A percentile compares a stretch with the other conserved stretches of the same genome.
These are phyloP conservation scores for Tetranychus urticae DNA, from an alignment of 1,140 invertebrate genomes.

Conservation along the genomic window DNA sequence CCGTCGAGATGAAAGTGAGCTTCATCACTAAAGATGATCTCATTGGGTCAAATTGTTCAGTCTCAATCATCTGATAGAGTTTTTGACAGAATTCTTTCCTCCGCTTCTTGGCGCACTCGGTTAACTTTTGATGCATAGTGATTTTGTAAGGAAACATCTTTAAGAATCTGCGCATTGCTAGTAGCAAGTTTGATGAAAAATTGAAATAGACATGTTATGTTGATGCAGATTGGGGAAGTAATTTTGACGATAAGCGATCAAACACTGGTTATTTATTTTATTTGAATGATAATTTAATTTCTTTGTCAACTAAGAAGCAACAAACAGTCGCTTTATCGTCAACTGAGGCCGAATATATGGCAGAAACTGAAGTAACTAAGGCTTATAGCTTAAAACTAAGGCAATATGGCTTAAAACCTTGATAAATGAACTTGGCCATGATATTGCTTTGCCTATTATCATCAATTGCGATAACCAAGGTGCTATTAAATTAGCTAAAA, in stretches of 20 bases:
- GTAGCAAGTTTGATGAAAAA: no score
- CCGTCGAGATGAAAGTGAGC: no score
- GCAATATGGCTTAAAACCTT: constrained; percentile 14
- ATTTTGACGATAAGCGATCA: neutral
- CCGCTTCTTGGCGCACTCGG: no score
- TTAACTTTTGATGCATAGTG: no score
- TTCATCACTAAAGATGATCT: no score
- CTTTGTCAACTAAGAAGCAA: constrained; percentile 17
- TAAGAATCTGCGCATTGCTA: no score
- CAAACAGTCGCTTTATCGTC: constrained; percentile 15
- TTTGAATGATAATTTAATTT: constrained; percentile 13
- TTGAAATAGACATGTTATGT: neutral
- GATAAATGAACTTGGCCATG: constrained; percentile 3
- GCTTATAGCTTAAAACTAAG: no score
- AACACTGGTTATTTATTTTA: constrained; percentile 12
- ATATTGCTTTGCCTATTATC: neutral
- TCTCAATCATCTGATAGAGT: no score
- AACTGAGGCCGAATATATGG: constrained; percentile 20
- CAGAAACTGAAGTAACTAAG: constrained; percentile 18
- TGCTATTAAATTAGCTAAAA: constrained; percentile 13
- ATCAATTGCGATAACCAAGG: constrained; percentile 13
- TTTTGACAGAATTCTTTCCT: no score
- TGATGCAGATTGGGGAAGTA: constrained; percentile 7
- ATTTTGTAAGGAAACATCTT: no score
- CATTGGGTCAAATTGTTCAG: no score